Conservation (phyloP, 2,888 invertebrate species). For the Synanthedon tipuliformis region DNA sequence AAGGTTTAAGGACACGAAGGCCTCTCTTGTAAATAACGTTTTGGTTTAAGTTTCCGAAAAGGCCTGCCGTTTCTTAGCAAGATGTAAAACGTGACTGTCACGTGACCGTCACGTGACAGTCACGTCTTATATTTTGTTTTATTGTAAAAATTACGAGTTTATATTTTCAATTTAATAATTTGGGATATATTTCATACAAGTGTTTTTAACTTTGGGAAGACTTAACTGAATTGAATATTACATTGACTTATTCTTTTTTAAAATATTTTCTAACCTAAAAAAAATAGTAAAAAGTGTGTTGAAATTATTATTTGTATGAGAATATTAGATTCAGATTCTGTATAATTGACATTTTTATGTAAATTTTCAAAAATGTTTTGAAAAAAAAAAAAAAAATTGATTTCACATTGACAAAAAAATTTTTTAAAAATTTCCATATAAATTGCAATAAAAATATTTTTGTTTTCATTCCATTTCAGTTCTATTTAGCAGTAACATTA, state of each 20-base stretch:
- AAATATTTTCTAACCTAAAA: too few relatives aligned
- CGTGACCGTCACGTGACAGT: too few relatives aligned
- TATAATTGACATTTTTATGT: too few relatives aligned
- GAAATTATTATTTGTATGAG: too few relatives aligned
- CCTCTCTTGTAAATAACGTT: constrained; percentile 63
- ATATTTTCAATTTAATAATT: constrained; percentile 1
- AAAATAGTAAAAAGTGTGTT: too few relatives aligned
- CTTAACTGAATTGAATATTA: too few relatives aligned
- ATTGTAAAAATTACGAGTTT: constrained; percentile 17
- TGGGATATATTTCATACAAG: too few relatives aligned
- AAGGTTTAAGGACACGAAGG: constrained; percentile 35
- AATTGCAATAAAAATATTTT: background rate
- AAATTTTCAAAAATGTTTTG: background rate
- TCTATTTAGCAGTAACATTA: background rate
- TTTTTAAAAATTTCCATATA: too few relatives aligned
- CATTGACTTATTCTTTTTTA: too few relatives aligned
- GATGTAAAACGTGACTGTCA: too few relatives aligned
- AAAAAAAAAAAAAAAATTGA: background rate
- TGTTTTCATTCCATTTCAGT: background rate
- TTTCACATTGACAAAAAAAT: background rate
- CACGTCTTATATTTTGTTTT: constrained; percentile 4
- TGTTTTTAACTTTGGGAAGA: too few relatives aligned
- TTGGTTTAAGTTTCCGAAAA: constrained; percentile 26
- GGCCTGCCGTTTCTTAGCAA: constrained; percentile 13
- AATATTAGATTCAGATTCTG: too few relatives aligned